These are phyloP conservation scores for Drosophila bunnanda DNA, from an alignment of 2,888 invertebrate species.

Conservation along the genomic window DNA sequence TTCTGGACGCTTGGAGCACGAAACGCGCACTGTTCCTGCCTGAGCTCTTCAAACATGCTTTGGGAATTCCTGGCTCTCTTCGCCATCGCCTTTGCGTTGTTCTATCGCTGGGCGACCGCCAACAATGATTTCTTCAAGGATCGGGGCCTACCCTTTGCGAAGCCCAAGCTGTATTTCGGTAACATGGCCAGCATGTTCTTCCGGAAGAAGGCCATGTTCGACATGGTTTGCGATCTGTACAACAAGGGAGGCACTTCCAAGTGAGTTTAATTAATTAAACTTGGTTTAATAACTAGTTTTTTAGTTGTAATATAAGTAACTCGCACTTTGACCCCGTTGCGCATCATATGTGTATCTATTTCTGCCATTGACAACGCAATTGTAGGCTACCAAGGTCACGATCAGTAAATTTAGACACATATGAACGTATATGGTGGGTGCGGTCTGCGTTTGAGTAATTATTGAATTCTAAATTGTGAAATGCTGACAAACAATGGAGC, in stretches of 20 bases:
- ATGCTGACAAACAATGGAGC: no score
- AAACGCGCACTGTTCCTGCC: constrained; percentile 54
- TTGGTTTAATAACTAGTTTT: not conserved
- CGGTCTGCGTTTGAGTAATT: constrained; percentile 9
- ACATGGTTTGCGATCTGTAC: constrained; percentile 86
- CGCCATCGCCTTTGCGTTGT: constrained; percentile 53
- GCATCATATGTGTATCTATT: constrained; percentile 4
- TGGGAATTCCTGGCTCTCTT: constrained; percentile 62
- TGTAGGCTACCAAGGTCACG: constrained; percentile 26
- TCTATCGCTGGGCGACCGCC: constrained; percentile 74
- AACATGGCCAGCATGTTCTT: constrained; percentile 66
- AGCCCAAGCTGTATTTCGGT: constrained; percentile 66
- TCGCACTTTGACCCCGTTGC: constrained; percentile 13
- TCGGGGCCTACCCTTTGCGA: constrained; percentile 65
- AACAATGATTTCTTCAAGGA: constrained; percentile 72
- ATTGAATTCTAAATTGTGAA: constrained; percentile 1
- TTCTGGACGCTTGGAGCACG: constrained; percentile 61
- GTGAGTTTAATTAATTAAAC: constrained; percentile 60
- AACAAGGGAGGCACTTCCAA: constrained; percentile 82
- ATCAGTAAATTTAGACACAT: not conserved
- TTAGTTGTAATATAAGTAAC: not conserved
- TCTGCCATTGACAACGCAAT: not conserved
- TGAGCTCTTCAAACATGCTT: constrained; percentile 53
- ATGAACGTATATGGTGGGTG: constrained; percentile 17
- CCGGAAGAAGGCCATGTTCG: constrained; percentile 85